phyloP scores from a whole-genome alignment of 2,113 vertebrate species.

The Bostrychus sinensis region DNA sequence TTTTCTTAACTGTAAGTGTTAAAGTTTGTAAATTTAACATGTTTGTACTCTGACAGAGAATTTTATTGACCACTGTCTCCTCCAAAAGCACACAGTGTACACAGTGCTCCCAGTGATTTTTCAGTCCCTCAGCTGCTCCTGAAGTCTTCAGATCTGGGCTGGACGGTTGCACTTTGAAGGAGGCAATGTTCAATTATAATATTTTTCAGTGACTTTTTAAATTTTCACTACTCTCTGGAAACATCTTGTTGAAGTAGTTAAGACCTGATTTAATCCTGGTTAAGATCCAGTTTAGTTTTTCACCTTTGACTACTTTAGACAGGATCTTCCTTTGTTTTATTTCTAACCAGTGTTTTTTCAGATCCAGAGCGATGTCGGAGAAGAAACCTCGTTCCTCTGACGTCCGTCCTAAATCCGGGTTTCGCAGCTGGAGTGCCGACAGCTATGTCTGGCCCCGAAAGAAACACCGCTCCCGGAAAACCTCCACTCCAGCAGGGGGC shows the following conservation, averaged over 20 bases:
- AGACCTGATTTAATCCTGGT: neutral
- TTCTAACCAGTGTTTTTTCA: neutral
- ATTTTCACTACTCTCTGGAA: no score
- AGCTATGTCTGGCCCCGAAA: conserved; percentile 92
- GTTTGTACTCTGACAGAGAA: no score
- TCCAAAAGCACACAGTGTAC: no score
- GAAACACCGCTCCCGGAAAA: conserved; percentile 85
- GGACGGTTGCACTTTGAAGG: no score
- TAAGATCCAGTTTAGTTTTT: neutral
- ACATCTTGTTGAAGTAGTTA: neutral
- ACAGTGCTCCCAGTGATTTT: no score
- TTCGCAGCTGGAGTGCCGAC: conserved; percentile 92
- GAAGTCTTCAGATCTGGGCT: no score
- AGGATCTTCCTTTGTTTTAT: neutral
- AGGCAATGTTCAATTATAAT: no score
- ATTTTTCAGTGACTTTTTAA: no score
- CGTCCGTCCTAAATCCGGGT: conserved; percentile 86
- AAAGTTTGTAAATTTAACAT: no score
- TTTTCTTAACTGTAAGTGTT: no score
- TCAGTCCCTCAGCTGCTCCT: no score
- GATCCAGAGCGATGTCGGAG: conserved; percentile 77
- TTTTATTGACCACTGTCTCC: no score
- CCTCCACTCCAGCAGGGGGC: conserved; percentile 68
- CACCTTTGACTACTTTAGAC: neutral
- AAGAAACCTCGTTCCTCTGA: conserved; percentile 80